Base-by-base conservation (phyloP, 2,888 invertebrate species). In the Eubasilissa splendida region DNA sequence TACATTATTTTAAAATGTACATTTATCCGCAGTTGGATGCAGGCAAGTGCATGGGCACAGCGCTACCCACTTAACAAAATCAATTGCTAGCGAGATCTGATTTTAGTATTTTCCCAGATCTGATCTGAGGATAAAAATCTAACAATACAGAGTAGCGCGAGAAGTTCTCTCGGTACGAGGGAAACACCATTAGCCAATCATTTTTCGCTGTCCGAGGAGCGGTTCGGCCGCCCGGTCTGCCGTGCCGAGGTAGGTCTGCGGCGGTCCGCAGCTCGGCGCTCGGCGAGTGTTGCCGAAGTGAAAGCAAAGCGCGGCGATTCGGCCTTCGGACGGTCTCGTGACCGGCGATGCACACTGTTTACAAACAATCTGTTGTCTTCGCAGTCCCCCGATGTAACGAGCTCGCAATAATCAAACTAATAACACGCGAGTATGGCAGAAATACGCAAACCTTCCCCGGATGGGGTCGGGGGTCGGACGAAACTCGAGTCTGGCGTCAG, bases 231-330 rank as follows among this genome's bases (percentile, higher is more conserved):
- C 12, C 33, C 63, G 63, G 11, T 63, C 33, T 9, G 33, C 31
- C 12, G 11, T 63, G 31, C 33, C 31, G 12, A 63, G 31, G 63
- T 63, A 60, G 9, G 31, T 22, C 22, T 10, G n/a, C 2, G 12
- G 14, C n/a, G 60, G 31, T 63, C 7, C 31, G 5, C 63, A 33
- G 22, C 22, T 22, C 22, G 22, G 22, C 22, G 22, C 22, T 22
- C 5, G 63, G 63, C 63, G 63, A 63, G 22, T 63, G 10, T 63
- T 63, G 63, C 63, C 33, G 31, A 63, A 63, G 63, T 63, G 63
- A 63, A 63, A 63, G 63, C 63, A 63, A 33, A 33, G 22, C 31
- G 63, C 63, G 22, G 63, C 63, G 4, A 5, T 7, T 5, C 8
- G 63, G 63, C 63, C 63, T 63, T 63, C 63, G 33, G 63, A 12